phyloP scores from a whole-genome alignment of 2,113 vertebrate genomes.

The Bujurquina vittata region DNA sequence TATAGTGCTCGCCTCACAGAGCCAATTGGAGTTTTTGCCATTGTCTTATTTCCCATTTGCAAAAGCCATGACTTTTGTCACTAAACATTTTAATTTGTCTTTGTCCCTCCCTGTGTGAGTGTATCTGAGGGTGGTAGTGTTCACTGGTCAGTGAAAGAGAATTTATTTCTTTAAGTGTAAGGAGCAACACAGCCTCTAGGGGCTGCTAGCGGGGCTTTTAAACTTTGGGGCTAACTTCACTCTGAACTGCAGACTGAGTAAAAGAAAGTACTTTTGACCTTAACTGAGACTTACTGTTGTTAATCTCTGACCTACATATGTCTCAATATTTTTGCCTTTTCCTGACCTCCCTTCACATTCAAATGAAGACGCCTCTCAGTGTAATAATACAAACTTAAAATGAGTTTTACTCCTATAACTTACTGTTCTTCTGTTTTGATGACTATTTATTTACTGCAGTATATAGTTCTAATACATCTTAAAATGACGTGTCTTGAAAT shows the following conservation, averaged over 20 bases:
- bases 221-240: constrained; percentile 6
- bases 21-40: background rate
- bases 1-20: background rate
- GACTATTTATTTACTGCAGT: background rate
- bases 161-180: constrained; percentile 40
- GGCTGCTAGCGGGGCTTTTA: constrained; percentile 51
- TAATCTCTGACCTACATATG: background rate
- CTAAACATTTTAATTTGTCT: constrained; percentile 12
- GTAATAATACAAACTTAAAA: background rate
- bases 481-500: constrained; percentile 4
- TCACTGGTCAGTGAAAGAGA: constrained; percentile 32
- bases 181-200: constrained; percentile 49
- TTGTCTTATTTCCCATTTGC: constrained; percentile 16
- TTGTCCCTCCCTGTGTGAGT: constrained; percentile 12
- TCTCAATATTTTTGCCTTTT: background rate
- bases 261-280: background rate
- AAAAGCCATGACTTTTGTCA: constrained; percentile 5
- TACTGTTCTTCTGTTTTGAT: background rate
- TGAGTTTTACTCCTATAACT: background rate
- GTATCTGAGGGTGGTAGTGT: constrained; percentile 21
- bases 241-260: background rate
- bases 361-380: background rate
- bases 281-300: background rate
- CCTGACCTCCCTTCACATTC: background rate
- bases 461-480: background rate